Base-by-base conservation (phyloP, 2,888 invertebrate species). In the Adela reaumurella region DNA sequence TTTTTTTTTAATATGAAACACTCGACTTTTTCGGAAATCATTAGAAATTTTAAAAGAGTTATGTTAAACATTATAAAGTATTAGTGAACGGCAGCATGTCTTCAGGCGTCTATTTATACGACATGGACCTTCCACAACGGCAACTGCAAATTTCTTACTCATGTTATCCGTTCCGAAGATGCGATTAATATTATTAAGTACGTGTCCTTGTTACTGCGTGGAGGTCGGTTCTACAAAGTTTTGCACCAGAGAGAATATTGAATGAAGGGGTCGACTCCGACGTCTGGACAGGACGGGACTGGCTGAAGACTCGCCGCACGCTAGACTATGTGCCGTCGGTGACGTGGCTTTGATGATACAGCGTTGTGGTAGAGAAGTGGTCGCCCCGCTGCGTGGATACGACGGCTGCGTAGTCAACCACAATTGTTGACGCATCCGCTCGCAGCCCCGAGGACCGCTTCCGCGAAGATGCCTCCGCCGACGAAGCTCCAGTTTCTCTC, bases 171-270 rank as follows among this genome's bases (percentile, higher is more conserved):
- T n/a, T n/a, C n/a, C n/a, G n/a, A n/a, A n/a, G n/a, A n/a, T n/a
- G n/a, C n/a, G n/a, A n/a, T n/a, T n/a, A n/a, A n/a, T n/a, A n/a
- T n/a, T n/a, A n/a, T 24, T 24, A 4, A 6, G 24, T 24, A 6
- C 24, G 8, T 8, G 24, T 24, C 5, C 5, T 24, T 24, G 24
- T 24, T 24, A 24, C 24, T 24, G 24, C 14, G 35, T 35, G 35
- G 35, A 8, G n/a, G 35, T 14, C 35, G 6, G 35, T 62, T 58
- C 78, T 78, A 80, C 79, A 80, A 80, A 80, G 79, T 78, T 80
- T 80, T 80, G 79, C 79, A 80, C 79, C 77, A 63, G 58, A 62
- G 63, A 60, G 69, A n/a, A n/a, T n/a, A 64, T 16, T 43, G 43
- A 42, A 11, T 14, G 6, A n/a, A 14, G 16, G 16, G 35, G 44